Conservation (phyloP, 2,113 vertebrate genomes). For the Philantomba maxwellii region DNA sequence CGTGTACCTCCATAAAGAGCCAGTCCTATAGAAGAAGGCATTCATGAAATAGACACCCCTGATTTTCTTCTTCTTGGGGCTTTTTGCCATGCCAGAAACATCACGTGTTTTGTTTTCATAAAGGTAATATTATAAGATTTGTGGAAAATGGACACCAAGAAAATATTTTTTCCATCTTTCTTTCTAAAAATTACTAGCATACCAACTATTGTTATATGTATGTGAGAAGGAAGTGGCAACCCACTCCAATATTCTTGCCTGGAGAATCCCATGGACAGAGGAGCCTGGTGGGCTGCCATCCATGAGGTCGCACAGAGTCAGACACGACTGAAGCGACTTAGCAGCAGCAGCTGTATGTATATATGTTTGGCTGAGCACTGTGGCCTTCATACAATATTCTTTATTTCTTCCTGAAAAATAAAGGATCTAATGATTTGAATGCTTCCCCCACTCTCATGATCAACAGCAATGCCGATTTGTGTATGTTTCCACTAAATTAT, state of each 20-base stretch:
- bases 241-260: neutral
- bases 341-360: neutral
- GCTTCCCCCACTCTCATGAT: constrained; percentile 73
- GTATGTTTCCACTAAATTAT: constrained; percentile 82
- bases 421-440: constrained; percentile 76
- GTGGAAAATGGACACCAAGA: constrained; percentile 50
- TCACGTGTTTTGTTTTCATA: constrained; percentile 1
- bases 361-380: constrained; percentile 3
- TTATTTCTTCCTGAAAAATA: constrained; percentile 71
- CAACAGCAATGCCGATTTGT: constrained; percentile 77
- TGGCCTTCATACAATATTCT: neutral
- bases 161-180: constrained; percentile 19
- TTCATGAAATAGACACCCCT: no score
- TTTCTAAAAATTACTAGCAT: constrained; percentile 27
- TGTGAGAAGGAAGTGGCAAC: neutral
- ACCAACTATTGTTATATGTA: neutral
- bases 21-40: no score
- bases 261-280: neutral
- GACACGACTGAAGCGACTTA: neutral
- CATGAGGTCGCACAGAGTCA: neutral
- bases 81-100: neutral
- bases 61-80: no score
- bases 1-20: no score
- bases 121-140: constrained; percentile 46
- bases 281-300: neutral